Percentiles rank a stretch among this genome's conserved stretches.
phyloP scores from a whole-genome alignment of 2,797 vertebrate species.

The Mus caroli region DNA sequence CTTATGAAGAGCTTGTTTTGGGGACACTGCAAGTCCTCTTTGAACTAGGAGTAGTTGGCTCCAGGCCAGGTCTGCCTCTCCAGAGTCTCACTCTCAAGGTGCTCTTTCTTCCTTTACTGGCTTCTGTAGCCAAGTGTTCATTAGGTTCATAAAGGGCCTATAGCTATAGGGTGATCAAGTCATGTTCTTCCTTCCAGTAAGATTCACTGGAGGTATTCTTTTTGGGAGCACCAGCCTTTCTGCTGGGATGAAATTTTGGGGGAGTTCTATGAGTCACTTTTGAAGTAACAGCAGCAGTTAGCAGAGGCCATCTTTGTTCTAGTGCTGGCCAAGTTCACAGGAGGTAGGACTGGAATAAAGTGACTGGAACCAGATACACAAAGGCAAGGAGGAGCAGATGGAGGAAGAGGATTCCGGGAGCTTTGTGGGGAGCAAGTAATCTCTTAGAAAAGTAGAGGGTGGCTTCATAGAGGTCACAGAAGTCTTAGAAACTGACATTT shows the following conservation, averaged over 20 bases:
- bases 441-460: not conserved
- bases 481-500: not conserved
- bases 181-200: not conserved
- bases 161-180: not conserved
- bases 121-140: not conserved
- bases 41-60: not conserved
- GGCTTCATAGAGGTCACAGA: not conserved
- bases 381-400: not conserved
- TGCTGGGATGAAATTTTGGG: not conserved
- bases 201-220: not conserved
- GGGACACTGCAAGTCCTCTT: conserved; percentile 50
- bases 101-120: conserved; percentile 7
- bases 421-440: not conserved
- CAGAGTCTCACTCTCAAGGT: conserved; percentile 49
- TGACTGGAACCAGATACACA: not conserved
- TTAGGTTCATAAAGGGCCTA: not conserved
- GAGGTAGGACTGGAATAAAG: not conserved
- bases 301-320: not conserved
- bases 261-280: not conserved
- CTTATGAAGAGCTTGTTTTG: conserved; percentile 28
- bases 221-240: not conserved
- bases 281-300: conserved; percentile 2
- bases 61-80: not conserved
- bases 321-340: not conserved
- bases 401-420: conserved; percentile 3